Evolutionary conservation across 1,140 invertebrate species (phyloP).

Genomic region (Dreissena polymorpha): DNA sequence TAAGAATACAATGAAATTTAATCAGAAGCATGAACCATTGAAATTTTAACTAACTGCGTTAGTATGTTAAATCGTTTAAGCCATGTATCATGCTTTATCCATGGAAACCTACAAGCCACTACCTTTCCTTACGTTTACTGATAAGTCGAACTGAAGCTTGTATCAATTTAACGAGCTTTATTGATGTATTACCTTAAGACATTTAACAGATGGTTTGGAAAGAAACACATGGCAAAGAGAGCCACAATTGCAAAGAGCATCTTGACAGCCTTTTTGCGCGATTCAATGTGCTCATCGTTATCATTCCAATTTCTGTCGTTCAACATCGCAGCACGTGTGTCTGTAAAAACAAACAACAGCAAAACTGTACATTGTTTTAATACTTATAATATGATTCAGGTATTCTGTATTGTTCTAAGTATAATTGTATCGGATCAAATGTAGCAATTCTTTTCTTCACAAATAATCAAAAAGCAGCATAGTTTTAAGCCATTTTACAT

Average conservation of each 20-base stretch:
- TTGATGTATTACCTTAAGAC: constrained; percentile 12
- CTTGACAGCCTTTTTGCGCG: constrained; percentile 24
- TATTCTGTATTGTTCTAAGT: no score
- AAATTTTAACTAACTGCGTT: background rate
- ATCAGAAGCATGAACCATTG: no score
- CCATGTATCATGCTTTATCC: background rate
- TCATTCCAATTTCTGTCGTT: background rate
- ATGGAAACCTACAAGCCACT: background rate
- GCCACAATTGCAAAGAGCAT: constrained; percentile 41
- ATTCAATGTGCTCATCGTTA: constrained; percentile 26
- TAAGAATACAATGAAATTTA: no score
- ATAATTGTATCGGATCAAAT: no score
- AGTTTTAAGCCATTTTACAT: no score
- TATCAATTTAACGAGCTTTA: background rate
- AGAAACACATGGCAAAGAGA: constrained; percentile 40
- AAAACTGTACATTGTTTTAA: no score
- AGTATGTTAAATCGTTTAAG: background rate
- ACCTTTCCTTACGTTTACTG: background rate
- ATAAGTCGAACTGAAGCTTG: background rate
- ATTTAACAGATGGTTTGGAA: constrained; percentile 29
- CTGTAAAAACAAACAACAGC: no score
- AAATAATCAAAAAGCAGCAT: no score
- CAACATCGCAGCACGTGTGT: constrained; percentile 10
- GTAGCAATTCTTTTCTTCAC: no score
- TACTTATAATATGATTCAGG: no score